phyloP scores from a whole-genome alignment of 2,797 vertebrate genomes.

The Mustela erminea region DNA sequence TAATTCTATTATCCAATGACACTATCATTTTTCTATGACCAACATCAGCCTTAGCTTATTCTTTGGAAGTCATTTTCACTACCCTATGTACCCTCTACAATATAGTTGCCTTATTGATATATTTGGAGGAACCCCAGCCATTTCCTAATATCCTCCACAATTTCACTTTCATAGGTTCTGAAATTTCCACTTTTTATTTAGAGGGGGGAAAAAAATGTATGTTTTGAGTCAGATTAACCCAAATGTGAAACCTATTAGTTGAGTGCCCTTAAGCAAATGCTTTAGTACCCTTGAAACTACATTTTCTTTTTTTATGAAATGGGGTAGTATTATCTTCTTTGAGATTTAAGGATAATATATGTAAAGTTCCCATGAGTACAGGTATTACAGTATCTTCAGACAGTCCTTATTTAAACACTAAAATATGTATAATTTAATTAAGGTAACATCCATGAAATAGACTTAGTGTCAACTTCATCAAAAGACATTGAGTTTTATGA shows the following conservation, averaged over 20 bases:
- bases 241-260: neutral
- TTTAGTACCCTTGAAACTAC: neutral
- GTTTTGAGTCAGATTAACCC: neutral
- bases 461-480: neutral
- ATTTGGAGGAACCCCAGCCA: neutral
- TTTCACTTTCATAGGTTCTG: neutral
- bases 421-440: slow-evolving; percentile 39
- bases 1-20: neutral
- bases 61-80: neutral
- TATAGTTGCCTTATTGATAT: neutral
- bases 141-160: neutral
- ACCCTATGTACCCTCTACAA: neutral
- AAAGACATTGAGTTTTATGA: neutral
- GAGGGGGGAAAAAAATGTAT: neutral
- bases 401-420: slow-evolving; percentile 41
- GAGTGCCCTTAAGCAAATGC: neutral
- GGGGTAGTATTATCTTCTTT: neutral
- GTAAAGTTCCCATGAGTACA: neutral
- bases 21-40: neutral
- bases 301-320: neutral
- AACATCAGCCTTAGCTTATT: neutral
- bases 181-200: neutral
- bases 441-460: neutral
- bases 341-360: slow-evolving; percentile 35
- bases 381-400: neutral